These are phyloP conservation scores for Drosophila mercatorum DNA, from an alignment of 2,888 invertebrate genomes.

Conservation along the genomic window DNA sequence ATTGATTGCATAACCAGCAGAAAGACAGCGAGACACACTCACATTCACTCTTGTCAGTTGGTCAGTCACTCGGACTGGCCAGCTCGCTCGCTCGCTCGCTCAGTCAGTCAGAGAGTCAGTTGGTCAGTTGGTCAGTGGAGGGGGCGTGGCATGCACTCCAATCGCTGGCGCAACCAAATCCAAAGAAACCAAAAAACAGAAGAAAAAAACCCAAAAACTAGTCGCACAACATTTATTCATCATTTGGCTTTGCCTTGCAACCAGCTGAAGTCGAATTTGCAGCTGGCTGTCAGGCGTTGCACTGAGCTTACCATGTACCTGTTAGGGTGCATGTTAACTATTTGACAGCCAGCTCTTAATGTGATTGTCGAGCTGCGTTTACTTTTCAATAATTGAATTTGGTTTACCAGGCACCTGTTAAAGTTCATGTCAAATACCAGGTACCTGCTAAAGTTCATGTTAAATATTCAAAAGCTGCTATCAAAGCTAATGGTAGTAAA, in stretches of 20 bases:
- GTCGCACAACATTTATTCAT: slow-evolving; percentile 68
- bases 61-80: slow-evolving; percentile 24
- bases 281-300: slow-evolving; percentile 11
- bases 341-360: neutral
- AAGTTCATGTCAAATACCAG: neutral
- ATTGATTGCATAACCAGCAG: slow-evolving; percentile 73
- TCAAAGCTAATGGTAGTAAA: neutral
- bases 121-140: slow-evolving; percentile 11
- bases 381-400: neutral
- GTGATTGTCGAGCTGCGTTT: neutral
- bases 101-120: slow-evolving; percentile 12
- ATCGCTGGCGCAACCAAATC: slow-evolving; percentile 41
- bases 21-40: slow-evolving; percentile 36
- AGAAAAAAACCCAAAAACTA: slow-evolving; percentile 47
- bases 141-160: slow-evolving; percentile 18
- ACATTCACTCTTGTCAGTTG: slow-evolving; percentile 37
- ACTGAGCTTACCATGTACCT: slow-evolving; percentile 2
- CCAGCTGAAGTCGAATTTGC: slow-evolving; percentile 22
- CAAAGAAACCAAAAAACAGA: slow-evolving; percentile 1
- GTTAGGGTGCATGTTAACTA: slow-evolving; percentile 3
- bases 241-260: slow-evolving; percentile 34
- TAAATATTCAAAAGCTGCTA: neutral
- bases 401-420: neutral
- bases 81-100: slow-evolving; percentile 4
- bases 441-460: too few relatives aligned